These are phyloP conservation scores for Drosophila prostipennis DNA, from an alignment of 2,888 invertebrate genomes.

Conservation along the genomic window DNA sequence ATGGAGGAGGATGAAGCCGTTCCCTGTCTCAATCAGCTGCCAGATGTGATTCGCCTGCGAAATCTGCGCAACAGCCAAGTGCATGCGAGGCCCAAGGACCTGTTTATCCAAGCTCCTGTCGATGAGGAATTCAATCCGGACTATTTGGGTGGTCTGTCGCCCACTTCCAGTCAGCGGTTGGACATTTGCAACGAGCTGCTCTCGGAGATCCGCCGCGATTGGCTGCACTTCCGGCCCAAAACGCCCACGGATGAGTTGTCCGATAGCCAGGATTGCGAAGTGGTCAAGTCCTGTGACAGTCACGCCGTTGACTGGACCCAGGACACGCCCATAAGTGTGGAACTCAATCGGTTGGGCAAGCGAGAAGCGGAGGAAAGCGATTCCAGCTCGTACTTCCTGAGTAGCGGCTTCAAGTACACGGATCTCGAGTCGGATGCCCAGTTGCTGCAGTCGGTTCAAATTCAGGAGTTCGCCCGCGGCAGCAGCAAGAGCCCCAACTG, in stretches of 20 bases:
- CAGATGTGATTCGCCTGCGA: slow-evolving; percentile 77
- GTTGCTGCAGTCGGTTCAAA: slow-evolving; percentile 75
- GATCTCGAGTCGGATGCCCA: slow-evolving; percentile 83
- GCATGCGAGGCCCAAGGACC: slow-evolving; percentile 38
- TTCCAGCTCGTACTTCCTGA: slow-evolving; percentile 69
- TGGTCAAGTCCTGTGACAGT: slow-evolving; percentile 48
- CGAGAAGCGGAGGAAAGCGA: slow-evolving; percentile 17
- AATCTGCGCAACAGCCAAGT: slow-evolving; percentile 58
- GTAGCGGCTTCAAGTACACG: slow-evolving; percentile 81
- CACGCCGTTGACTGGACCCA: slow-evolving; percentile 81
- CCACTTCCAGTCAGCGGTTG: slow-evolving; percentile 80
- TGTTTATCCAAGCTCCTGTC: slow-evolving; percentile 48
- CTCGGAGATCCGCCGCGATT: slow-evolving; percentile 82
- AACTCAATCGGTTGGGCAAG: slow-evolving; percentile 77
- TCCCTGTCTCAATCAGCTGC: slow-evolving; percentile 72
- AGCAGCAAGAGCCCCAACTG: slow-evolving; percentile 77
- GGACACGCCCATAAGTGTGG: slow-evolving; percentile 82
- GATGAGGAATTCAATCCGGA: slow-evolving; percentile 52
- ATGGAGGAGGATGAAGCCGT: slow-evolving; percentile 44
- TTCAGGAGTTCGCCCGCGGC: slow-evolving; percentile 68
- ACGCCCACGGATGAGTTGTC: slow-evolving; percentile 80
- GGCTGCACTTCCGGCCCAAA: slow-evolving; percentile 84
- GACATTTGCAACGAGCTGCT: slow-evolving; percentile 82
- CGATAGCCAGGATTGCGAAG: slow-evolving; percentile 51
- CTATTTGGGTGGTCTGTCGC: slow-evolving; percentile 76